Evolutionary conservation across 2,888 invertebrate genomes (phyloP), one percentile per base, ranked within the genome.

Genomic region (Laothoe populi): DNA sequence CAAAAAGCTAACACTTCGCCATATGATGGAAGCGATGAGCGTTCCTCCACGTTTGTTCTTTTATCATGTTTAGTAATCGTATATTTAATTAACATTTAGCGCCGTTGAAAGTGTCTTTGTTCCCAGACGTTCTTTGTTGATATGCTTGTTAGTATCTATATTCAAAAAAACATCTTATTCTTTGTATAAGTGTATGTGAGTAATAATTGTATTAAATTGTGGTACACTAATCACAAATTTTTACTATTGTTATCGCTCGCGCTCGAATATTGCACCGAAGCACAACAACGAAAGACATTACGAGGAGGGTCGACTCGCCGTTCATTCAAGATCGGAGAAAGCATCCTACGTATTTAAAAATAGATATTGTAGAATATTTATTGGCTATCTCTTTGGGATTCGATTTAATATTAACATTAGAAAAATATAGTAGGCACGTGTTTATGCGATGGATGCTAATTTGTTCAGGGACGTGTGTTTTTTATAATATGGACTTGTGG

Each of bases 241-340:
- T 23, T 59, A 60, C 24, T 19, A 16, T 57, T 60, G 26, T 46
- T 61, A 16, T 61, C 75, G 78, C 75, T 63, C 40, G 23, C 66
- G 69, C 80, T 75, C 69, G 40, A 77, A 19, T 21, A 70, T 68
- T 74, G 67, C 24, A 63, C 73, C 77, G 59, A 24, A 61, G 67
- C 75, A 67, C 72, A 78, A 81, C 78, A 82, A 81, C 79, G 82
- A 80, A 80, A 83, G 81, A 86, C 85, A 87, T 87, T 86, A 87
- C 87, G 86, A 82, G 80, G 87, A 88, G 90, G 91, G 91, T 87
- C 88, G 88, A 70, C 82, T 80, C 74, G 79, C 78, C 81, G 87
- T 91, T 92, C 92, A 91, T 91, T 91, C 92, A 91, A 87, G 84
- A 90, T 86, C 82, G 88, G 86, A 86, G 89, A 90, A 90, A 92